A percentile compares a stretch with the other conserved stretches of the same genome.
These are phyloP conservation scores for Zoanthus sansibaricus DNA, from an alignment of 92 coral and sea anemone genomes.

Conservation along the genomic window DNA sequence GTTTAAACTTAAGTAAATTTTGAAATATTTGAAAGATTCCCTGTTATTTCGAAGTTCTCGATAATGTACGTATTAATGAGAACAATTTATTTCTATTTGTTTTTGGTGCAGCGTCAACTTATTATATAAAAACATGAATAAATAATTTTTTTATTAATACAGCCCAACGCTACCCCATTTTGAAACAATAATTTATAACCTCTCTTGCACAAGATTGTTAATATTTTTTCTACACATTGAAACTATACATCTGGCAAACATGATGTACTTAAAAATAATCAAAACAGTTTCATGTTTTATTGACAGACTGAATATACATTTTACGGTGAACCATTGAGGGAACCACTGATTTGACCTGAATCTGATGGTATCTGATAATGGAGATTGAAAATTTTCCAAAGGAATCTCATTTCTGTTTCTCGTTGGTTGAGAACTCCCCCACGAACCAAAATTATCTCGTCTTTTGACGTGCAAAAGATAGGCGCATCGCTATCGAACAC, in stretches of 20 bases:
- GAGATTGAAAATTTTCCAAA: background rate
- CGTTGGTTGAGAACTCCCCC: constrained; percentile 32
- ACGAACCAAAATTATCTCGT: background rate
- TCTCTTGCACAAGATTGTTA: background rate
- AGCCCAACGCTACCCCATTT: constrained; percentile 17
- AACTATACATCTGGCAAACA: background rate
- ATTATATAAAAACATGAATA: background rate
- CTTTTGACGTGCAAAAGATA: background rate
- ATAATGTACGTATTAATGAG: background rate
- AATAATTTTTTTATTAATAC: background rate
- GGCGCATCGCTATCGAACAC: constrained; percentile 21
- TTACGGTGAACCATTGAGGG: constrained; percentile 16
- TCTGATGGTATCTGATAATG: constrained; percentile 20
- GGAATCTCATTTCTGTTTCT: constrained; percentile 26
- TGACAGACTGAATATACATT: background rate
- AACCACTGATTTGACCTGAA: constrained; percentile 21
- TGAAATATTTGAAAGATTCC: background rate
- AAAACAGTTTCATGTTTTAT: background rate
- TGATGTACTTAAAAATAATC: background rate
- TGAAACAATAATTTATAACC: background rate
- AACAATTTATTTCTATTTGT: background rate
- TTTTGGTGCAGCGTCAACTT: constrained; percentile 33
- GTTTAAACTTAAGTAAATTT: background rate
- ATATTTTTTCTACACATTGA: background rate
- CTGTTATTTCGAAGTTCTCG: background rate